A percentile compares a stretch with the other conserved stretches of the same genome.
phyloP scores from a whole-genome alignment of 2,113 vertebrate species.

The Diadophis punctatus region DNA sequence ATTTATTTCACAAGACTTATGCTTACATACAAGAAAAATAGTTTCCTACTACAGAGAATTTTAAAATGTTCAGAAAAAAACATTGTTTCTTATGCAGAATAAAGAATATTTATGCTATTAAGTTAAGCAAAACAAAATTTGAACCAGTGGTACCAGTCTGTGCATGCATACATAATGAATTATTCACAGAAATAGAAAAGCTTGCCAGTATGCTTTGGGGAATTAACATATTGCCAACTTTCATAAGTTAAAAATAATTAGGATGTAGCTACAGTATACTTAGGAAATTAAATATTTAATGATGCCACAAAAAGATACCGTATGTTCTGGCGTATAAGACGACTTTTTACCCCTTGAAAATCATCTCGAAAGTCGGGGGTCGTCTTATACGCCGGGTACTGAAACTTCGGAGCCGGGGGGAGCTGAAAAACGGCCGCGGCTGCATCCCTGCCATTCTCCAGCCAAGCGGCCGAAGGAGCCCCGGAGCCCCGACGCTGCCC shows the following conservation, averaged over 20 bases:
- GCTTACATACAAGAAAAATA: slow-evolving; percentile 7
- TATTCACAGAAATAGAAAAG: slow-evolving; percentile 25
- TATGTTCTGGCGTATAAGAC: too few species aligned
- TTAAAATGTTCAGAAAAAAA: slow-evolving; percentile 38
- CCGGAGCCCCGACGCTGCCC: too few species aligned
- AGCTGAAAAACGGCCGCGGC: too few species aligned
- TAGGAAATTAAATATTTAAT: slow-evolving; percentile 20
- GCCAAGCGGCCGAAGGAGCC: too few species aligned
- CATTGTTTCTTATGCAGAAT: background rate
- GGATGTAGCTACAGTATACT: background rate
- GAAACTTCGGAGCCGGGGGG: too few species aligned
- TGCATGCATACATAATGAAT: slow-evolving; percentile 23
- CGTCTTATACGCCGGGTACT: too few species aligned
- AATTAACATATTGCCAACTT: slow-evolving; percentile 12
- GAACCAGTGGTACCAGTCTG: slow-evolving; percentile 24
- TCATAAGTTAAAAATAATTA: slow-evolving; percentile 8
- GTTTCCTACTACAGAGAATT: background rate
- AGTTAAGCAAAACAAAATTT: slow-evolving; percentile 39
- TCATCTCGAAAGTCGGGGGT: too few species aligned
- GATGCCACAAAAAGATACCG: background rate
- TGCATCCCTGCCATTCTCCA: too few species aligned
- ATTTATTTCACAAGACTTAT: slow-evolving; percentile 20
- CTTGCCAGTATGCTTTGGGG: background rate
- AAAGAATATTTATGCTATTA: slow-evolving; percentile 15
- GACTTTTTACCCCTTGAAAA: too few species aligned